These are phyloP conservation scores for Tenebrio molitor DNA, from an alignment of 1,140 invertebrate species.

Conservation along the genomic window DNA sequence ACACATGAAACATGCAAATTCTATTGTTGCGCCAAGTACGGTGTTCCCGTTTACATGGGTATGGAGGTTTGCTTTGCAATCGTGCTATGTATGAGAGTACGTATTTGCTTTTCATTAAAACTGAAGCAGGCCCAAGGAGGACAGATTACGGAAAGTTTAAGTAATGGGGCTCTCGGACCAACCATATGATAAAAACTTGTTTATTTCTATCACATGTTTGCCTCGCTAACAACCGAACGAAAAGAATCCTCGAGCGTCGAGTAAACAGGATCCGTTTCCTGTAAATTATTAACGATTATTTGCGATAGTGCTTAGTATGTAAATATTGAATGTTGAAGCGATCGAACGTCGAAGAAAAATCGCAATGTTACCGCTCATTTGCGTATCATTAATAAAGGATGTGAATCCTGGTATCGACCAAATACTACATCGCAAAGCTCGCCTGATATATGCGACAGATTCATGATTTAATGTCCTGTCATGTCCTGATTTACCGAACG, in stretches of 20 bases:
- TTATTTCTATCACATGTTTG: background rate
- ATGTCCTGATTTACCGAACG: background rate
- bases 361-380: background rate
- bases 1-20: constrained; percentile 40
- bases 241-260: background rate
- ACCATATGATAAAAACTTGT: background rate
- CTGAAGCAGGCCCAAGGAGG: constrained; percentile 4
- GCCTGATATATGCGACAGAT: background rate
- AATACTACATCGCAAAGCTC: background rate
- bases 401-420: background rate
- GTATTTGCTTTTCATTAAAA: constrained; percentile 38
- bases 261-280: background rate
- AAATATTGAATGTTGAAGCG: background rate
- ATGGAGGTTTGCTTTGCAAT: constrained; percentile 32
- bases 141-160: background rate
- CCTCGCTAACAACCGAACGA: background rate
- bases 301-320: background rate
- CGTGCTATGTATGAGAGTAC: background rate
- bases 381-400: background rate
- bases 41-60: constrained; percentile 14
- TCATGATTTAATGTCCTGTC: background rate
- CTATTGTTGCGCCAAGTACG: constrained; percentile 32
- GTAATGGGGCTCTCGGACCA: background rate
- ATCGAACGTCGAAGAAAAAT: background rate
- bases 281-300: background rate